Evolutionary conservation across 2,113 vertebrate species (phyloP).

Genomic region (Odobenus rosmarus): DNA sequence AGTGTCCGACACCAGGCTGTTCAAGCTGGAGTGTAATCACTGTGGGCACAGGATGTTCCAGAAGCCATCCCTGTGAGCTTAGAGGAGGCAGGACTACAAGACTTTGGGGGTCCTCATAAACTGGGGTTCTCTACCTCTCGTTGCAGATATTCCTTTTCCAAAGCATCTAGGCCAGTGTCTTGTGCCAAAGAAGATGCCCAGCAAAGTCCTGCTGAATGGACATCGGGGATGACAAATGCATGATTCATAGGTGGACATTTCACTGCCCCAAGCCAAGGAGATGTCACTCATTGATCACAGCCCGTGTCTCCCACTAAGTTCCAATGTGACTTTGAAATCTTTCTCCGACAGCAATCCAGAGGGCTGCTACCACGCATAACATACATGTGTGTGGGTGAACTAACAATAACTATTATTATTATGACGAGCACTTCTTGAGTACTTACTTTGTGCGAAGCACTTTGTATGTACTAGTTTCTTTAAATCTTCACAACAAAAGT

Average conservation of each 20-base stretch:
- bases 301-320: background rate
- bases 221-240: background rate
- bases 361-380: background rate
- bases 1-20: background rate
- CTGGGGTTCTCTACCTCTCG: background rate
- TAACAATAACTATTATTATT: background rate
- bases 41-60: background rate
- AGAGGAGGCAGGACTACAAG: background rate
- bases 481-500: background rate
- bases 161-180: conserved; percentile 46
- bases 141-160: conserved; percentile 12
- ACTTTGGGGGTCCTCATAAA: background rate
- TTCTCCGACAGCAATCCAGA: background rate
- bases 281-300: background rate
- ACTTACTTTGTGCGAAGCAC: background rate
- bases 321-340: background rate
- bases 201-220: conserved; percentile 18
- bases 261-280: background rate
- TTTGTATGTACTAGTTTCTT: background rate
- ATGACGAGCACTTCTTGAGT: background rate
- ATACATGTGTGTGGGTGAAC: background rate
- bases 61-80: background rate
- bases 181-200: conserved; percentile 28
- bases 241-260: background rate
- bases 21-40: background rate